Conservation (phyloP, 2,797 vertebrate species). For the Mormyrops boulengeri region DNA sequence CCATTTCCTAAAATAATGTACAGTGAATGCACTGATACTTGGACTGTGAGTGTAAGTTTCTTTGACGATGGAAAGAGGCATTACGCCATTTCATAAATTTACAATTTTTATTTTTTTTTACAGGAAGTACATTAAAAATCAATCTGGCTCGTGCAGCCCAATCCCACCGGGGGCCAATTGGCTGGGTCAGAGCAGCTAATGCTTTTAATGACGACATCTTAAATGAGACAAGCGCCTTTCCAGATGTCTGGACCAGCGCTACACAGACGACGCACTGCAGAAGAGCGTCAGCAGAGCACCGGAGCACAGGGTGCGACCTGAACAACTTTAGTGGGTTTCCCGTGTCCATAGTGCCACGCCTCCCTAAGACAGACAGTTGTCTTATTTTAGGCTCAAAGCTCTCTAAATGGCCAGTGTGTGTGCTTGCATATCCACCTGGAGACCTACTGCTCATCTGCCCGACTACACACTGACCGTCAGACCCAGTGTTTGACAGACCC, state of each 20-base stretch:
- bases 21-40: background rate
- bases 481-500: background rate
- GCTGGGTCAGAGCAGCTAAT: slow-evolving; percentile 34
- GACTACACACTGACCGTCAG: background rate
- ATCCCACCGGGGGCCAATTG: slow-evolving; percentile 42
- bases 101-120: no score
- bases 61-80: slow-evolving; percentile 37
- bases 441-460: background rate
- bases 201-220: background rate
- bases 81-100: slow-evolving; percentile 40
- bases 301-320: background rate
- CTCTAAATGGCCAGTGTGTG: background rate
- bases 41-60: background rate
- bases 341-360: background rate
- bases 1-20: background rate
- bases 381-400: background rate
- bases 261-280: background rate
- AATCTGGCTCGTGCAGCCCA: slow-evolving; percentile 49
- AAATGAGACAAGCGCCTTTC: background rate
- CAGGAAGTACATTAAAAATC: slow-evolving; percentile 30
- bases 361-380: background rate
- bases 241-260: background rate
- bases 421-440: background rate
- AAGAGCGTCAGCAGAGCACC: background rate
- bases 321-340: background rate